Evolutionary conservation across 2,797 vertebrate species (phyloP), one percentile per base, ranked within the genome.

Genomic region (Etheostoma perlongum): DNA sequence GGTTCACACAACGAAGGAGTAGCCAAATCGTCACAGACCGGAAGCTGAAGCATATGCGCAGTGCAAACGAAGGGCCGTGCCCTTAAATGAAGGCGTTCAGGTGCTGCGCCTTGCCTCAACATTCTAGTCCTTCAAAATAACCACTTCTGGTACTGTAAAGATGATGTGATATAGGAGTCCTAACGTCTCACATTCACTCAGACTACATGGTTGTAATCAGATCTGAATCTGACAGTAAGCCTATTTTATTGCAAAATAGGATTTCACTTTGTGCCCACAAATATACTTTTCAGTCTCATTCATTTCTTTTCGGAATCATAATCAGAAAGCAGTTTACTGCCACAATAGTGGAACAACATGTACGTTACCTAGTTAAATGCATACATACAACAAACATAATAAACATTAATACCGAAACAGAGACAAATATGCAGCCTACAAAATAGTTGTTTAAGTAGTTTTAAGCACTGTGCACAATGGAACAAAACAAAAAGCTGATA

Each of bases 11-110:
- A 42, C 7, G 0, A 30, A 74, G 77, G 85, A 67, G 7, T 0
- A 21, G 78, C 23, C 66, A 15, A 3, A 1, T 2, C 40, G 65
- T 70, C 58, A 62, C 6, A 19, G 6, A 14, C 59, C 3, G 59
- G 65, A 61, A 48, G 72, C 4, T 27, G 0, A 0, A 0, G 70
- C 76, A 8, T 86, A 81, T 89, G 90, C 88, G 90, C 85, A 84
- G 33, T 66, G 21, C 2, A 1, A 54, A 16, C 2, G 0, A 13
- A 1, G 5, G 0, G 5, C 1, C 6, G 3, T 27, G 55, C 14
- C 46, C 40, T 15, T 5, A 16, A 36, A 6, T 59, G 80, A n/a
- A 30, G 21, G 54, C 33, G 0, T 85, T 74, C 51, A 81, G 0
- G 42, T 19, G 2, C 57, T 19, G 0, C 0, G 13, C 4, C 10